phyloP scores from a whole-genome alignment of 2,113 vertebrate genomes.

The Chlorodrepanis virens region DNA sequence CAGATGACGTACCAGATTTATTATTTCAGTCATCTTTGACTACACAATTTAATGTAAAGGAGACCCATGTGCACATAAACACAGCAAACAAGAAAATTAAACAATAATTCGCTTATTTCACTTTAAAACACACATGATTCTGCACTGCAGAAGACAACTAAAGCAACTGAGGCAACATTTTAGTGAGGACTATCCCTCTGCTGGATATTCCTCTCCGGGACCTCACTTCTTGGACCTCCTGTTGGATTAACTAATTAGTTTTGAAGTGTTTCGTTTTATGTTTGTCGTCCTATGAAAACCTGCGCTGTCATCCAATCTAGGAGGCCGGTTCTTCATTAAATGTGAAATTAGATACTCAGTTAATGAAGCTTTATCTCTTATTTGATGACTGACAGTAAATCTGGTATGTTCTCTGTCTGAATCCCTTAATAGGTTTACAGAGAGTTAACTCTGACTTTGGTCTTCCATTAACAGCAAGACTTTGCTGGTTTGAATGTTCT shows the following conservation, averaged over 20 bases:
- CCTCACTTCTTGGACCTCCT: neutral
- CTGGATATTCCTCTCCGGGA: neutral
- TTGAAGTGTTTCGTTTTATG: slow-evolving; percentile 13
- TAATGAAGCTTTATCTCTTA: slow-evolving; percentile 42
- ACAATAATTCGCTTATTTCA: neutral
- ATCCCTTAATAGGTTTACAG: slow-evolving; percentile 50
- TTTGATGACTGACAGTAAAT: slow-evolving; percentile 37
- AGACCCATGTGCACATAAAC: neutral
- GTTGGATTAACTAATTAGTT: slow-evolving; percentile 4
- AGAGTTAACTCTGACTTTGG: slow-evolving; percentile 52
- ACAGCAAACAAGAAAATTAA: neutral
- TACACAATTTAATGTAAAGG: neutral
- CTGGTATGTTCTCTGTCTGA: neutral
- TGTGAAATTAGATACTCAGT: slow-evolving; percentile 34
- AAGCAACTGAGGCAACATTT: neutral
- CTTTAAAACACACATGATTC: neutral
- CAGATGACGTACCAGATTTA: neutral
- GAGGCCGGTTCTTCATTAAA: slow-evolving; percentile 41
- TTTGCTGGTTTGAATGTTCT: slow-evolving; percentile 23
- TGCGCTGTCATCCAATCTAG: neutral
- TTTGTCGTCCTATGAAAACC: neutral
- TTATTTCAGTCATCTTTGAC: neutral
- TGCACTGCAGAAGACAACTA: neutral
- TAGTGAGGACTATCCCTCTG: neutral
- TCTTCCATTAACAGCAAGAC: slow-evolving; percentile 50